Base-by-base conservation (phyloP, 1,140 invertebrate species). In the Cydia pomonella region DNA sequence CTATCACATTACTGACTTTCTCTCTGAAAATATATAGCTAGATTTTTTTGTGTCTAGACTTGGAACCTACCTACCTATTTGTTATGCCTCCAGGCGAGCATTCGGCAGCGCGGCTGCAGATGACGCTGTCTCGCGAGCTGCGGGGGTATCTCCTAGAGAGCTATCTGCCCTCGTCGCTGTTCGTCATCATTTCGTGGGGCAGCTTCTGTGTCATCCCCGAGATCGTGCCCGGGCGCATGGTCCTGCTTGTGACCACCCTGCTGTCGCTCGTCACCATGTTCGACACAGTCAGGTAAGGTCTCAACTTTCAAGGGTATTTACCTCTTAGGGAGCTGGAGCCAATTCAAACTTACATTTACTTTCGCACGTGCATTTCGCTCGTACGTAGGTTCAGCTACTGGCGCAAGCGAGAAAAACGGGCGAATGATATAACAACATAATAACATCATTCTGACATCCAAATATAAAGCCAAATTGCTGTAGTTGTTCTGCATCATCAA, bases 151-250 rank as follows among this genome's bases (percentile, higher is more conserved):
- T 95, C 1, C 83, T 95, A 29, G 95, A 95, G 82, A 95, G 94
- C 75, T 95, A 95, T 80, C 83, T 95, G 10, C 95, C 95, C 0
- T 95, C 94, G 9, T 94, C 94, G 2, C 82, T 95, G 41, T 95
- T 95, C 78, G 94, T 95, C 33, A 94, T 95, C 77, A 95, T 95
- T 79, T 95, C 94, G 0, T 95, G 95, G 95, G 94, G 95, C 66
- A 95, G 94, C 64, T 95, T 95, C 84, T 94, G 95, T 38, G 94
- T 95, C 6, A 95, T 95, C 69, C 94, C 94, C 0, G 94, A 95
- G 83, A 94, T 95, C 33, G 94, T 95, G 7, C 95, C 95, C 0
- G 95, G 94, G 9, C 85, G 95, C 18, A 94, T 93, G 93, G 94
- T 95, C 6, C 84, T 95, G 10, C 89, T 95, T 1, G 94, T 95